Percentiles rank a stretch among this genome's conserved stretches.
These are phyloP conservation scores for Drosophila melanosoma DNA, from an alignment of 2,888 invertebrate species.

Conservation along the genomic window DNA sequence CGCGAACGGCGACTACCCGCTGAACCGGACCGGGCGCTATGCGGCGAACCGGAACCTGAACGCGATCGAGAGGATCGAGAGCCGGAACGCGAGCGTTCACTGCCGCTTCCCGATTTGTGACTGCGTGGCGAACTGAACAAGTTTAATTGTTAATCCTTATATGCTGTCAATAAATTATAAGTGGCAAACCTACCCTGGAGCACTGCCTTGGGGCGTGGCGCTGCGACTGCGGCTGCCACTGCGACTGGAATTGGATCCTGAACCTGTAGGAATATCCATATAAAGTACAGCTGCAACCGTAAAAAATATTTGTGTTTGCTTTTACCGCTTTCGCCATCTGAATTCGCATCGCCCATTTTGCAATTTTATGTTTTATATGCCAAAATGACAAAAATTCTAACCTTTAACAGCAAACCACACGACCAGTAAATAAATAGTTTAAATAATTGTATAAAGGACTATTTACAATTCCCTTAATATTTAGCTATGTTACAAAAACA, in stretches of 20 bases:
- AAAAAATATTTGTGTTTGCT: neutral
- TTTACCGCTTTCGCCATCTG: slow-evolving; percentile 79
- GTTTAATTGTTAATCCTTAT: neutral
- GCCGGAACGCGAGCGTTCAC: slow-evolving; percentile 80
- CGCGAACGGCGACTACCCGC: slow-evolving; percentile 46
- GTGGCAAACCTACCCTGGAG: slow-evolving; percentile 59
- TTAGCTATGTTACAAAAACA: neutral
- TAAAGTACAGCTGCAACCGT: slow-evolving; percentile 16
- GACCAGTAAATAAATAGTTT: neutral
- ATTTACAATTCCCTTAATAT: neutral
- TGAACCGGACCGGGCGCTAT: slow-evolving; percentile 30
- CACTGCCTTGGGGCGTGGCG: slow-evolving; percentile 77
- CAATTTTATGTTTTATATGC: slow-evolving; percentile 9
- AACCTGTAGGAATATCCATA: slow-evolving; percentile 62
- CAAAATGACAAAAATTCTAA: slow-evolving; percentile 3
- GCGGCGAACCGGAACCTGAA: slow-evolving; percentile 69
- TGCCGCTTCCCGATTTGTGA: slow-evolving; percentile 76
- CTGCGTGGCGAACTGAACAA: slow-evolving; percentile 70
- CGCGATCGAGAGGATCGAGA: slow-evolving; percentile 54
- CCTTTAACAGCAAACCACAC: neutral
- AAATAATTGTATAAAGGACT: neutral
- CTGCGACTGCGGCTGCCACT: slow-evolving; percentile 80
- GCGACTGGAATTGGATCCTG: slow-evolving; percentile 82
- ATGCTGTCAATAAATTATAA: neutral
- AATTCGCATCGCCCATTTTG: slow-evolving; percentile 68